Evolutionary conservation across 1,140 invertebrate species (phyloP).

Genomic region (Tetramorium alpestre): DNA sequence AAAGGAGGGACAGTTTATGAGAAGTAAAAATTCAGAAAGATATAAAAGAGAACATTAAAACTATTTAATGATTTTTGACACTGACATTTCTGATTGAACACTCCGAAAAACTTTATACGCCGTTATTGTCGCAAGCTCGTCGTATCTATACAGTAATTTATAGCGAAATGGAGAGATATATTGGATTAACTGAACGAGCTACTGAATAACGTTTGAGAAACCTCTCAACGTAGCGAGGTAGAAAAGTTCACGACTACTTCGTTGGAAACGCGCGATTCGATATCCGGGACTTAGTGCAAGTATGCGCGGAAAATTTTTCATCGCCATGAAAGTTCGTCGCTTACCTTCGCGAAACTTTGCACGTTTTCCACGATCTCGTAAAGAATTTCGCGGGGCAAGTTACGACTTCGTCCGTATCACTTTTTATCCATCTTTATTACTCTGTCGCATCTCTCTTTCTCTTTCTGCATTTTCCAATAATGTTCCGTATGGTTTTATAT

Average conservation of each 20-base stretch:
- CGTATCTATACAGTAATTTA: not conserved
- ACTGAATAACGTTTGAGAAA: constrained; percentile 54
- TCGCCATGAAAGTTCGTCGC: constrained; percentile 48
- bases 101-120: not conserved
- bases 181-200: constrained; percentile 39
- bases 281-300: constrained; percentile 55
- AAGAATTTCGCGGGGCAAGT: constrained; percentile 42
- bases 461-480: constrained; percentile 35
- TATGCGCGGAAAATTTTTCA: constrained; percentile 62
- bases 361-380: constrained; percentile 36
- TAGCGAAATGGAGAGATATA: constrained; percentile 37
- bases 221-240: constrained; percentile 37
- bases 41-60: not conserved
- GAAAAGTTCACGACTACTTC: constrained; percentile 49
- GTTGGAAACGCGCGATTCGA: constrained; percentile 43
- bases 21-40: not conserved
- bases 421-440: constrained; percentile 52
- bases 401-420: constrained; percentile 47
- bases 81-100: not conserved
- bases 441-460: constrained; percentile 7
- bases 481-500: not conserved
- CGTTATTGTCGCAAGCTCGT: constrained; percentile 5
- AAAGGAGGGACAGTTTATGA: not conserved
- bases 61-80: not conserved
- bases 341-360: constrained; percentile 54